A percentile compares a stretch with the other conserved stretches of the same genome.
Evolutionary conservation across 1,140 invertebrate species (phyloP).

Genomic region (Sycophaga agraensis): DNA sequence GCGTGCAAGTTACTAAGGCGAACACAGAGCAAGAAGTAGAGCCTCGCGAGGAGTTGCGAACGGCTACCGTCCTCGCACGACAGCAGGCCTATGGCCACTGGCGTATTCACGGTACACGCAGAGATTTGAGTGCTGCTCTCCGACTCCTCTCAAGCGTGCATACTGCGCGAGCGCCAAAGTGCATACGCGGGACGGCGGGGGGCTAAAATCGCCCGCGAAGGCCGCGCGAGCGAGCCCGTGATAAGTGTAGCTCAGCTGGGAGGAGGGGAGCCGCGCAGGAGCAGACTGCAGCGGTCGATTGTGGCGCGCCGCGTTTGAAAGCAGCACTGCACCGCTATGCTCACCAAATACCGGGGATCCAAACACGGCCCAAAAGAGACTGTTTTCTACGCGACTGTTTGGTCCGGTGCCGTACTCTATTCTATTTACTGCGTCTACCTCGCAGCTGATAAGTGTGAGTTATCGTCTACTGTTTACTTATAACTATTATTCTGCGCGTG

Average conservation of each 20-base stretch:
- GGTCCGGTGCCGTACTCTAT: conserved; percentile 46
- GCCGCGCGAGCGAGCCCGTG: too few species aligned
- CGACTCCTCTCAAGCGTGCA: not conserved
- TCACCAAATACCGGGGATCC: not conserved
- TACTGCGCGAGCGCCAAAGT: not conserved
- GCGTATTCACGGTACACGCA: not conserved
- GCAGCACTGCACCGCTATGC: not conserved
- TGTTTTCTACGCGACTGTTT: conserved; percentile 23
- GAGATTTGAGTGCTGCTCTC: too few species aligned
- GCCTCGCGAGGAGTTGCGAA: not conserved
- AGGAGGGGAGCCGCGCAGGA: too few species aligned
- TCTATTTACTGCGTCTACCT: conserved; percentile 47
- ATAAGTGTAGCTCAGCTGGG: too few species aligned
- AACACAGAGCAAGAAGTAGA: not conserved
- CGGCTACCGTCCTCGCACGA: not conserved
- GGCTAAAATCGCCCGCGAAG: not conserved
- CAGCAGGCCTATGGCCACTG: not conserved
- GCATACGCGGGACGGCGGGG: too few species aligned
- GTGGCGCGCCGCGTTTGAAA: conserved; percentile 17
- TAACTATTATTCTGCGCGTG: not conserved
- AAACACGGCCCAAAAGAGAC: not conserved
- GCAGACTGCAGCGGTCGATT: too few species aligned
- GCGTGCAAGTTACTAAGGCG: too few species aligned
- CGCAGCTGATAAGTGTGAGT: conserved; percentile 42
- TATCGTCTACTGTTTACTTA: not conserved